Conservation (phyloP, 2,113 vertebrate species). For the Festucalex cinctus region DNA sequence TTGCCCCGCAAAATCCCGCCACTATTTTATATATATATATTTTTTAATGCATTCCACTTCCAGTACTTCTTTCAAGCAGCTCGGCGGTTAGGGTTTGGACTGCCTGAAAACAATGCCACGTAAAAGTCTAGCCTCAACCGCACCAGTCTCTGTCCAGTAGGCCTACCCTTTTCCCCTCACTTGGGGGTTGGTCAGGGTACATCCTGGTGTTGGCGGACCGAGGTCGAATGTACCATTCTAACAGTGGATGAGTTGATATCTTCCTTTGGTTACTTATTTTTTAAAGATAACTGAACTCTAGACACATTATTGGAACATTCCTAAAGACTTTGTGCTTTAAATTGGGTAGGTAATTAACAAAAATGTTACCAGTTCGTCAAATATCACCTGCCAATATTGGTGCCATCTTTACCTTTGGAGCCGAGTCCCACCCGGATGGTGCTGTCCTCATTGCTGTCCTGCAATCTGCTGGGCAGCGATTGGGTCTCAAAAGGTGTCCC, state of each 20-base stretch:
- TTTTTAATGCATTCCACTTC: constrained; percentile 2
- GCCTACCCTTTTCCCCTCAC: too few relatives aligned
- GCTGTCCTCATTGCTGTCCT: constrained; percentile 62
- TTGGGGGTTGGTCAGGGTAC: too few relatives aligned
- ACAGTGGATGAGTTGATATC: neutral
- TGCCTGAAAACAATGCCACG: too few relatives aligned
- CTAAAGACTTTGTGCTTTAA: neutral
- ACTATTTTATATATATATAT: constrained; percentile 4
- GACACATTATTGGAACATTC: neutral
- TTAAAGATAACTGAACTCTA: neutral
- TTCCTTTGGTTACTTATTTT: neutral
- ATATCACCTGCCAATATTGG: neutral
- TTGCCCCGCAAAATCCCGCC: too few relatives aligned
- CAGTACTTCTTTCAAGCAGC: too few relatives aligned
- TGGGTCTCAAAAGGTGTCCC: constrained; percentile 79
- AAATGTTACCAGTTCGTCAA: neutral
- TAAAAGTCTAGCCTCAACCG: too few relatives aligned
- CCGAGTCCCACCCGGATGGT: constrained; percentile 78
- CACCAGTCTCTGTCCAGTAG: too few relatives aligned
- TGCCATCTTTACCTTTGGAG: constrained; percentile 76
- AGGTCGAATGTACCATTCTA: neutral
- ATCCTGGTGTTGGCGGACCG: too few relatives aligned
- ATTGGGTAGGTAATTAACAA: neutral
- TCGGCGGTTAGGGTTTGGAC: too few relatives aligned
- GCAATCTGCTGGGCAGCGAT: constrained; percentile 68